Evolutionary conservation across 2,888 invertebrate genomes (phyloP).

Genomic region (Athrips mouffetella): DNA sequence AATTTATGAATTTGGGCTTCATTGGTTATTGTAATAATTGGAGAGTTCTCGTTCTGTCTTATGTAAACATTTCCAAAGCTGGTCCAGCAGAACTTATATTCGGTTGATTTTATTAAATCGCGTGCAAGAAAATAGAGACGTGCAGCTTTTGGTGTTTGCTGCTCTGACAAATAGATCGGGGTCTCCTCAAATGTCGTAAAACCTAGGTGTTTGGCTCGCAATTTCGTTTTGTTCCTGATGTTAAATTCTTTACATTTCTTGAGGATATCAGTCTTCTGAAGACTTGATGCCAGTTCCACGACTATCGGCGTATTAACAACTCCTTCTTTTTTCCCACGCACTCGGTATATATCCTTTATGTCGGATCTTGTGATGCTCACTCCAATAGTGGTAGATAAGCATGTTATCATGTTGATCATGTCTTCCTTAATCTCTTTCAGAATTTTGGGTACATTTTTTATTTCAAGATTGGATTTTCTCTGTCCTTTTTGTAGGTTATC

Average conservation of each 20-base stretch:
- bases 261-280: conserved; percentile 19
- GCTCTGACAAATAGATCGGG: conserved; percentile 9
- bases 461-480: not conserved
- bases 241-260: conserved; percentile 22
- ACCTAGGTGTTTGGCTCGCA: conserved; percentile 24
- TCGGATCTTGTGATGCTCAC: not conserved
- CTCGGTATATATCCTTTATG: not conserved
- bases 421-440: conserved; percentile 7
- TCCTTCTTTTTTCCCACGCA: not conserved
- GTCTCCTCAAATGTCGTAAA: conserved; percentile 1
- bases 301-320: conserved; percentile 15
- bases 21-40: not conserved
- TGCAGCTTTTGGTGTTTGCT: conserved; percentile 8
- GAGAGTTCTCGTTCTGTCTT: not conserved
- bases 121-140: conserved; percentile 11
- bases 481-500: not conserved
- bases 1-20: conserved; percentile 4
- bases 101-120: conserved; percentile 11
- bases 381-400: not conserved
- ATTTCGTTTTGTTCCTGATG: conserved; percentile 18
- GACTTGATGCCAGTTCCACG: conserved; percentile 12
- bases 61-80: not conserved
- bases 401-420: not conserved
- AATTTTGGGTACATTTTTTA: conserved; percentile 11
- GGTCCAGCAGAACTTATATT: conserved; percentile 13